A percentile compares a stretch with the other conserved stretches of the same genome.
Evolutionary conservation across 2,797 vertebrate species (phyloP).

Genomic region (Cossypha niveicapilla): DNA sequence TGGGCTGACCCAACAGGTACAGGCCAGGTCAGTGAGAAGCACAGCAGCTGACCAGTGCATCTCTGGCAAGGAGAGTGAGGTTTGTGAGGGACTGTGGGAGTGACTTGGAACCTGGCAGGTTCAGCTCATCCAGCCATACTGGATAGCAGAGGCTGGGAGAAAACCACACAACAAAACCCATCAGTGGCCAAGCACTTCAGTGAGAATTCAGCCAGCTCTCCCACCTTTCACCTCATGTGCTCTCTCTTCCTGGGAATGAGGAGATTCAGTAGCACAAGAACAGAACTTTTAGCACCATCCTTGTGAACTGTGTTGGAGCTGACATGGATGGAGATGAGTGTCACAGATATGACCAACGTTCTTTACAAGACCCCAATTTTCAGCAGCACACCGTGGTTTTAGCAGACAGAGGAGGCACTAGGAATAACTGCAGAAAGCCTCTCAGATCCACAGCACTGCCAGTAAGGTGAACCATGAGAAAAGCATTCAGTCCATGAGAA

Average conservation of each 20-base stretch:
- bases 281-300: neutral
- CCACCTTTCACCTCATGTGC: neutral
- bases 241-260: neutral
- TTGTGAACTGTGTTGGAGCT: neutral
- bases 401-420: neutral
- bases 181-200: neutral
- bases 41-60: neutral
- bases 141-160: neutral
- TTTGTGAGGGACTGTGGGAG: neutral
- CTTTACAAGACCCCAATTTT: neutral
- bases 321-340: neutral
- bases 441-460: neutral
- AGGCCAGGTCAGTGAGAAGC: neutral
- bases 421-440: neutral
- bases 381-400: neutral
- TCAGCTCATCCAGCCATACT: neutral
- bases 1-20: accelerated
- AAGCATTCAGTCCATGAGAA: neutral
- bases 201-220: neutral
- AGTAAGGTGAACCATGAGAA: neutral
- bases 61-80: neutral
- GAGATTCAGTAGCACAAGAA: neutral
- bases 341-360: neutral
- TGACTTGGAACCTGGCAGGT: neutral
- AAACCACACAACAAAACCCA: neutral